Evolutionary conservation across 2,797 vertebrate species (phyloP).

Genomic region (Anguilla anguilla): DNA sequence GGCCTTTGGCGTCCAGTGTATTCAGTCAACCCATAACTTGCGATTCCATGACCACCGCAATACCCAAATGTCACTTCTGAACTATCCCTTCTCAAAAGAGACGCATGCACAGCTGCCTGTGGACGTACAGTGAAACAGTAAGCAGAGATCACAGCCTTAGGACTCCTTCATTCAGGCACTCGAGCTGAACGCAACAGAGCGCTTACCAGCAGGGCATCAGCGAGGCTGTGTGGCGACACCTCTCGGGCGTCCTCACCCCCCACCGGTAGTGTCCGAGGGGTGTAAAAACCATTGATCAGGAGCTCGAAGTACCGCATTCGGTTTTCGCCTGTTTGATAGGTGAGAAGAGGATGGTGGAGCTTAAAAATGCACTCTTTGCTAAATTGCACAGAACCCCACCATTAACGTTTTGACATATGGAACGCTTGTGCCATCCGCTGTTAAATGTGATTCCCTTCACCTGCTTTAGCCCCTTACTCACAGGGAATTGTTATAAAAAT

Average conservation of each 20-base stretch:
- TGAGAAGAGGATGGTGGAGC: background rate
- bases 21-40: background rate
- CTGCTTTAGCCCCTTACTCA: background rate
- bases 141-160: background rate
- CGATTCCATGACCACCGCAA: background rate
- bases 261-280: slow-evolving; percentile 88
- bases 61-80: background rate
- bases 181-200: background rate
- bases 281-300: slow-evolving; percentile 85
- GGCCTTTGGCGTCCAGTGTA: background rate
- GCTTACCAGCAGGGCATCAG: slow-evolving; percentile 79
- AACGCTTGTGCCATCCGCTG: background rate
- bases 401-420: background rate
- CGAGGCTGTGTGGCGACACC: slow-evolving; percentile 69
- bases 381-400: background rate
- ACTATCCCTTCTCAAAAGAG: background rate
- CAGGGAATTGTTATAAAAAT: background rate
- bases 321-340: slow-evolving; percentile 81
- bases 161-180: background rate
- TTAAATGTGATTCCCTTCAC: background rate
- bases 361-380: background rate
- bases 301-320: slow-evolving; percentile 88
- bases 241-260: slow-evolving; percentile 74
- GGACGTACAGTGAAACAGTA: background rate
- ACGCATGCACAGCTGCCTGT: background rate